Conservation (phyloP, 2,797 vertebrate genomes). For the Menidia menidia region DNA sequence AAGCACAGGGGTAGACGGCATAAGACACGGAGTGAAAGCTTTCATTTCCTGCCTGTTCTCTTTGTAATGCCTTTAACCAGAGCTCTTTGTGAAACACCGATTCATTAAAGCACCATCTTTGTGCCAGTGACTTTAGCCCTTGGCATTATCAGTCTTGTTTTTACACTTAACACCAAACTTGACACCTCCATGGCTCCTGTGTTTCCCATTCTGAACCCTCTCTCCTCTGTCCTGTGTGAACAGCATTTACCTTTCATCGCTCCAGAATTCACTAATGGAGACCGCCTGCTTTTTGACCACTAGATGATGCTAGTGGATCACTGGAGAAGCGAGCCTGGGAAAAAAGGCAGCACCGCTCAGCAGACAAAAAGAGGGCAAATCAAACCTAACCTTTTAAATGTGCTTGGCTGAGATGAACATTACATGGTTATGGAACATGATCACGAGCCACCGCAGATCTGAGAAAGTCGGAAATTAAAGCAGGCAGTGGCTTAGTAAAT, state of each 20-base stretch:
- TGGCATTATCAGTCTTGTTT: constrained; percentile 40
- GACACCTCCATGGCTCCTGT: constrained; percentile 19
- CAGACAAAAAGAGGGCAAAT: constrained; percentile 66
- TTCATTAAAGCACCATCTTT: constrained; percentile 53
- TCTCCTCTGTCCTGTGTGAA: constrained; percentile 19
- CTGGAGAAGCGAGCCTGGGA: neutral
- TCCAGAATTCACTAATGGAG: neutral
- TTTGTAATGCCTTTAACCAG: constrained; percentile 44
- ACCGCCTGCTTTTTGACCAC: constrained; percentile 28
- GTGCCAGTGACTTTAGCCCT: constrained; percentile 42
- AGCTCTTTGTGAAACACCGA: constrained; percentile 40
- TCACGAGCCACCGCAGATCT: constrained; percentile 61
- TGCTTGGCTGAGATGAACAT: constrained; percentile 63
- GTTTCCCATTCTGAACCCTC: constrained; percentile 22
- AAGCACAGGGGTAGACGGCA: neutral
- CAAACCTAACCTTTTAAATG: constrained; percentile 69
- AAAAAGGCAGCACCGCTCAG: constrained; percentile 33
- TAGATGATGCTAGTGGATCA: constrained; percentile 66
- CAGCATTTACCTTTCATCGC: neutral
- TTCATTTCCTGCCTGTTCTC: constrained; percentile 47
- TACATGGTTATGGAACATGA: constrained; percentile 63
- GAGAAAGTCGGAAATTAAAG: constrained; percentile 58
- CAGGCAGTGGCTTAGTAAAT: constrained; percentile 58
- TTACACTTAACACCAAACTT: constrained; percentile 38
- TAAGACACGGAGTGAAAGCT: constrained; percentile 23